Evolutionary conservation across 2,797 vertebrate species (phyloP), one percentile per base, ranked within the genome.

Genomic region (Sebastes miniatus): DNA sequence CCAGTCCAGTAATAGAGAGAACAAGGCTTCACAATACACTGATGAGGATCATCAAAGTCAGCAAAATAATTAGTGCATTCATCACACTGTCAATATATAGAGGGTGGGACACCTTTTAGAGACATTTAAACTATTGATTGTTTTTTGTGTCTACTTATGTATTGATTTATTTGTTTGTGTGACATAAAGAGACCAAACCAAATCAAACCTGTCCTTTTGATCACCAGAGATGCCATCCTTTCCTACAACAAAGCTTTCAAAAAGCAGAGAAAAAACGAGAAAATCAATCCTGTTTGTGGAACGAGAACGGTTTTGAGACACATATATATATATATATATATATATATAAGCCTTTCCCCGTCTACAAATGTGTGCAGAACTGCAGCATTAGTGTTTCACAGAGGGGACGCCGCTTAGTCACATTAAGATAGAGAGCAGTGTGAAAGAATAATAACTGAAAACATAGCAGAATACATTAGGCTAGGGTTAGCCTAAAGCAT

Each of bases 1-100:
- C 81, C 88, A 68, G 87, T 79, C 85, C 78, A 81, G 32, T 86
- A 80, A 22, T 81, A 70, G 92, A 87, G 73, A 86, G 83, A 86
- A 76, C 8, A 31, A 24, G 20, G 70, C 81, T 86, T 87, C 50
- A 74, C 71, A 73, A 83, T 64, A 54, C 73, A 69, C 68, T 39
- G 27, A 47, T 20, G 14, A 68, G 56, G 58, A 87, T 79, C 54
- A 70, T 73, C 80, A 62, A 87, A 86, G 79, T 94, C 92, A 93
- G 88, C 90, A 89, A 76, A 93, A 87, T 81, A 70, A 73, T 81
- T 25, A 27, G 52, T 36, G 8, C 66, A 20, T 72, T 84, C 73
- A 64, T 83, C 73, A 36, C 32, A 27, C 31, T 50, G 80, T 87
- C 77, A 74, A 25, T 82, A 50, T 87, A 25, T 76, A 69, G 25